Evolutionary conservation across 2,113 vertebrate genomes (phyloP), one percentile per base, ranked within the genome.

Genomic region (Phainopepla nitens): DNA sequence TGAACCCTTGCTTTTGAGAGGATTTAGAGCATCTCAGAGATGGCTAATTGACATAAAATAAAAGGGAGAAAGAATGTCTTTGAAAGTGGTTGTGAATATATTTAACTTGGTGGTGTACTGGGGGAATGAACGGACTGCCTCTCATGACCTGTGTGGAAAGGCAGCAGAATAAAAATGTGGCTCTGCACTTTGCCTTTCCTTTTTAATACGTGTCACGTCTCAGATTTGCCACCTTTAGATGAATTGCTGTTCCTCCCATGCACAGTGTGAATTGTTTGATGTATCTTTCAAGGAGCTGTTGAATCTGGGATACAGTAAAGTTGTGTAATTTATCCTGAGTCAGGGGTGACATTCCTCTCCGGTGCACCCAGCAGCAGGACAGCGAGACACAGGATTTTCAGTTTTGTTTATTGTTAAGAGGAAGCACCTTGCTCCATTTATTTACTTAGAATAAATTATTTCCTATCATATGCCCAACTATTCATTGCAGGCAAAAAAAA

Each of bases 81-180:
- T 77, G 87, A 20, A 91, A 93, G 78, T 73, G 91, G 58, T n/a
- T 73, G 89, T 92, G 95, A 84, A 81, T 94, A 64, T 49, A 73
- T 94, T 97, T 92, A 92, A 86, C 87, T 83, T 83, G 88, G 75
- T 51, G 79, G 60, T 23, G 68, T 81, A 78, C 87, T 51, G 76
- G 60, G 85, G 90, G 92, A 96, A 86, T 8, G 71, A 88, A 66
- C 0, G 16, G 85, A n/a, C 75, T 94, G 93, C 84, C 71, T 88
- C 87, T 36, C 53, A 6, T 64, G 93, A 96, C 94, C 92, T 41
- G 53, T 54, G 57, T 33, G 68, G 82, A 95, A 93, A 95, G 19
- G 77, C 71, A 93, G 56, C 25, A 65, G 95, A 96, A 96, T 96
- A 64, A 94, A 93, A 94, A 95, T 90, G 85, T 39, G 60, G 21